phyloP scores from a whole-genome alignment of 2,113 vertebrate genomes.

The Sinocyclocheilus anshuiensis region DNA sequence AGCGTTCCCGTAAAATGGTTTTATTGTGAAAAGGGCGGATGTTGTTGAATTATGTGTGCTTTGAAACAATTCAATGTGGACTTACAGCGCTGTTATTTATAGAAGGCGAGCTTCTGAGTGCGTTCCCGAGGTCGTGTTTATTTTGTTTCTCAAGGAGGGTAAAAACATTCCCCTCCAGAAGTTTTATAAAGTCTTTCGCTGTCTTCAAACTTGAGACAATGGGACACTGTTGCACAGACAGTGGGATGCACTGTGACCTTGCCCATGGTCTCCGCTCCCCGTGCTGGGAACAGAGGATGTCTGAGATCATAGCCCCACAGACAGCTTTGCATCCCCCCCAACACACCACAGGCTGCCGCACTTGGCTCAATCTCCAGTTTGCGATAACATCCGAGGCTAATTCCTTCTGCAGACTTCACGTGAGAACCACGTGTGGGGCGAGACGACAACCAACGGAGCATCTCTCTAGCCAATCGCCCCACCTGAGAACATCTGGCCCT shows the following conservation, averaged over 20 bases:
- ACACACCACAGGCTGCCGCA: background rate
- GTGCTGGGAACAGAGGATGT: slow-evolving; percentile 37
- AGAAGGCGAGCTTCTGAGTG: slow-evolving; percentile 47
- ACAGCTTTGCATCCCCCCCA: slow-evolving; percentile 35
- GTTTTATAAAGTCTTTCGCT: slow-evolving; percentile 25
- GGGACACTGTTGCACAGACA: slow-evolving; percentile 52
- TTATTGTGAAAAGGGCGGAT: slow-evolving; percentile 62
- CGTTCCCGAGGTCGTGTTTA: slow-evolving; percentile 51
- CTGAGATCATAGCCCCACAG: slow-evolving; percentile 45
- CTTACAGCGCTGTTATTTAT: slow-evolving; percentile 59
- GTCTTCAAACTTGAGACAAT: slow-evolving; percentile 48
- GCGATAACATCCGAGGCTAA: slow-evolving; percentile 42
- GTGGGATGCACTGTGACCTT: slow-evolving; percentile 49
- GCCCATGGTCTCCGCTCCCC: slow-evolving; percentile 30
- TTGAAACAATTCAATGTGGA: slow-evolving; percentile 58
- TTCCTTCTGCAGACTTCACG: slow-evolving; percentile 39
- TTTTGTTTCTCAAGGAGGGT: slow-evolving; percentile 51
- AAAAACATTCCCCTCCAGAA: slow-evolving; percentile 48
- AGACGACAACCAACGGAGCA: slow-evolving; percentile 41
- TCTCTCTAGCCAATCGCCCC: slow-evolving; percentile 45
- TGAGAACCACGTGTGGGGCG: slow-evolving; percentile 36
- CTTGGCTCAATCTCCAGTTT: slow-evolving; percentile 6
- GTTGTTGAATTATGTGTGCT: slow-evolving; percentile 60
- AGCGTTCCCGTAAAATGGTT: slow-evolving; percentile 58
- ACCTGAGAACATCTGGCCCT: slow-evolving; percentile 58